phyloP scores from a whole-genome alignment of 2,113 vertebrate genomes.

The Ciconia stormi region DNA sequence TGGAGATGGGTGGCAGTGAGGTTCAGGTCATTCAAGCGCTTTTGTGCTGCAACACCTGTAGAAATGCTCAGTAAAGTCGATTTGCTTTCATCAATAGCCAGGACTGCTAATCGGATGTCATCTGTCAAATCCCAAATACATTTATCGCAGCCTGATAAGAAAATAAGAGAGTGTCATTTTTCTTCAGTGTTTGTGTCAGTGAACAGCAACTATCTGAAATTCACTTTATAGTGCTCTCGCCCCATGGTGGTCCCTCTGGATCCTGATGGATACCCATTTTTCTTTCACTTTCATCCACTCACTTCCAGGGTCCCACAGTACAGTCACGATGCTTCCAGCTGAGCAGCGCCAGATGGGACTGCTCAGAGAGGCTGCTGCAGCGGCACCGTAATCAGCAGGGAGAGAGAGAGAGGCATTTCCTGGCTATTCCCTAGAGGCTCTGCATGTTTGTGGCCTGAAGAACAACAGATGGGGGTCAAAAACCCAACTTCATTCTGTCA shows the following conservation, averaged over 20 bases:
- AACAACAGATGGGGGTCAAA: neutral
- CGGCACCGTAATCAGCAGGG: neutral
- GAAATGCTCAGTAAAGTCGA: constrained; percentile 87
- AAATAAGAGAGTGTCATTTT: neutral
- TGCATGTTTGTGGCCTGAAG: neutral
- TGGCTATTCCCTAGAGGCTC: neutral
- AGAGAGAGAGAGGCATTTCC: constrained; percentile 2
- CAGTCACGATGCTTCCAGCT: neutral
- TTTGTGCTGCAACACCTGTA: constrained; percentile 88
- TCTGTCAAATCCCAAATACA: constrained; percentile 94
- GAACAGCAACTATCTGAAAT: neutral
- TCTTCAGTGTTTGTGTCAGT: neutral
- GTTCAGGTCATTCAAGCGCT: constrained; percentile 87
- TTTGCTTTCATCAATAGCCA: constrained; percentile 85
- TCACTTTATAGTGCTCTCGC: neutral
- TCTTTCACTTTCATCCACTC: neutral
- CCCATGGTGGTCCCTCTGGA: neutral
- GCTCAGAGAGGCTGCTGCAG: neutral
- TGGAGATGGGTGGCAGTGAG: constrained; percentile 82
- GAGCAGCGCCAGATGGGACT: constrained; percentile 19
- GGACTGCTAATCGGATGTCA: constrained; percentile 83
- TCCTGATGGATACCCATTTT: neutral
- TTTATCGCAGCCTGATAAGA: constrained; percentile 86
- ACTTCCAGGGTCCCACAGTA: neutral
- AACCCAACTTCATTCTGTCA: neutral